Conservation (phyloP, 2,888 invertebrate genomes). For the Eristalinus aeneus region DNA sequence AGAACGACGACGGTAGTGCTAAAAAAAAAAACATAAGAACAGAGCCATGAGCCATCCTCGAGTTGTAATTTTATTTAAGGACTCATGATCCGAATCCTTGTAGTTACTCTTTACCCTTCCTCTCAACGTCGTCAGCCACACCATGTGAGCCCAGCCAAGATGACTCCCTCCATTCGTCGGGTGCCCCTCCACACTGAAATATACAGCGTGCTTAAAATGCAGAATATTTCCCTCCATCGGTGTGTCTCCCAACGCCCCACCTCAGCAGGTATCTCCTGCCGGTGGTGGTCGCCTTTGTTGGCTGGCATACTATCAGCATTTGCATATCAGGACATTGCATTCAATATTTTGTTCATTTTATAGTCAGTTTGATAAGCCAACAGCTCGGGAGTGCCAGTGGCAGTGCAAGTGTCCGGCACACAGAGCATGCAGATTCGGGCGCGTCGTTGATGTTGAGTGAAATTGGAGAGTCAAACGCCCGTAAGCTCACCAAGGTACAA, state of each 20-base stretch:
- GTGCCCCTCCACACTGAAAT: conserved; percentile 31
- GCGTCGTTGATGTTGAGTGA: conserved; percentile 50
- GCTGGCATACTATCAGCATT: conserved; percentile 49
- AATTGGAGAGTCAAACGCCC: conserved; percentile 45
- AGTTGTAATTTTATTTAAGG: conserved; percentile 68
- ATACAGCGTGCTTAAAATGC: conserved; percentile 28
- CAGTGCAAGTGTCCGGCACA: neutral
- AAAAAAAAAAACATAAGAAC: conserved; percentile 10
- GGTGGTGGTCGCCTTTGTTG: conserved; percentile 24
- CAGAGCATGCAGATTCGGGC: conserved; percentile 13
- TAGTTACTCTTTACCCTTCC: neutral
- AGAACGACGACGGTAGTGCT: neutral
- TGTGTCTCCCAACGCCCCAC: no score
- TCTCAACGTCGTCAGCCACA: conserved; percentile 43
- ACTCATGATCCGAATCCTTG: conserved; percentile 64
- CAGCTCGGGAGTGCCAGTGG: conserved; percentile 16
- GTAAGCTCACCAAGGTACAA: conserved; percentile 50
- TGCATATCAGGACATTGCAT: conserved; percentile 71
- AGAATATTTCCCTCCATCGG: conserved; percentile 12
- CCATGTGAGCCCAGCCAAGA: conserved; percentile 38
- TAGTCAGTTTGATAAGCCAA: conserved; percentile 65
- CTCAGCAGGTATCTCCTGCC: neutral
- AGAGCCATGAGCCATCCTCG: conserved; percentile 22
- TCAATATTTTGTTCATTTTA: conserved; percentile 71
- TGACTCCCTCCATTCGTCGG: neutral